These are phyloP conservation scores for Sesia apiformis DNA, from an alignment of 2,888 invertebrate species.

Conservation along the genomic window DNA sequence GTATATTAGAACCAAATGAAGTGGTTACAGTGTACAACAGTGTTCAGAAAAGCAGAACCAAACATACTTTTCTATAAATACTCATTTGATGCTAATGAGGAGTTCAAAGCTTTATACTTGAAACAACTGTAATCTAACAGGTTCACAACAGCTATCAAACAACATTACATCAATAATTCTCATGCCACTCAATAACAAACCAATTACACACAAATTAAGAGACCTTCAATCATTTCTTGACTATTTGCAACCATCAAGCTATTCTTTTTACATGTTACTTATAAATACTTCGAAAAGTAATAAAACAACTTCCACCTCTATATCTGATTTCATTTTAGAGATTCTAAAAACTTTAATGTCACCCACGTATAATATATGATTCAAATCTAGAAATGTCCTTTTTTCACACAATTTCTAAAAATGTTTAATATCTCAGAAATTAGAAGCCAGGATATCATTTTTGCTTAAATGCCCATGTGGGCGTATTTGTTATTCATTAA, in stretches of 20 bases:
- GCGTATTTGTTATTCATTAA: too few species aligned
- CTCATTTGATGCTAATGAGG: not conserved
- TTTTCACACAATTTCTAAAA: too few species aligned
- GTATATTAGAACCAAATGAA: not conserved
- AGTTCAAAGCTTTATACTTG: not conserved
- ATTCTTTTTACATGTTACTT: conserved; percentile 7
- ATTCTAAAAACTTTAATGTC: too few species aligned
- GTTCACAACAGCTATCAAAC: not conserved
- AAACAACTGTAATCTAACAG: not conserved
- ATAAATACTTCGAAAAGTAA: not conserved
- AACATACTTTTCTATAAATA: not conserved
- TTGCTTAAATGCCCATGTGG: too few species aligned
- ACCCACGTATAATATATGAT: too few species aligned
- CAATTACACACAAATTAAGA: conserved; percentile 1
- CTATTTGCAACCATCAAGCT: conserved; percentile 9
- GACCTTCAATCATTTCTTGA: conserved; percentile 6
- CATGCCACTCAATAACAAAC: too few species aligned
- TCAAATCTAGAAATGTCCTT: too few species aligned
- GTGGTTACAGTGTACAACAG: not conserved
- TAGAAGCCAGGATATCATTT: too few species aligned
- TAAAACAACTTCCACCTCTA: too few species aligned
- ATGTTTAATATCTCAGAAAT: too few species aligned
- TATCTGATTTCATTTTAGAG: too few species aligned
- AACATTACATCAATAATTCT: not conserved
- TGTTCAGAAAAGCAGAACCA: not conserved